A percentile compares a stretch with the other conserved stretches of the same genome.
These are phyloP conservation scores for Anolis sagrei DNA, from an alignment of 2,113 vertebrate species.

Conservation along the genomic window DNA sequence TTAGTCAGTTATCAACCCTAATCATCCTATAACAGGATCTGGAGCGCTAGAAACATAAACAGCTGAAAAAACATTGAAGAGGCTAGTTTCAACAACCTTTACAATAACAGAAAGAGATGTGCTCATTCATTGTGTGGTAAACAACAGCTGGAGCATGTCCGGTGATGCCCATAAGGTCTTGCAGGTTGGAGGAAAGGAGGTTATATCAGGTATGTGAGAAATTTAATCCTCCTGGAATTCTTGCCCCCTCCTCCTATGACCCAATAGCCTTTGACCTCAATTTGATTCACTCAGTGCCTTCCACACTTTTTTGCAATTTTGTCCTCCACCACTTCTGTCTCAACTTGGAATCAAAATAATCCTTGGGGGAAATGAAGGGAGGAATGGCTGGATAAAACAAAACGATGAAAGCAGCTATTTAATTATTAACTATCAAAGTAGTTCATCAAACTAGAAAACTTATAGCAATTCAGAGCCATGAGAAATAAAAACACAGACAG, in stretches of 20 bases:
- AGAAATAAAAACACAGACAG: background rate
- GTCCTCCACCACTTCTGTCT: slow-evolving; percentile 21
- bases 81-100: background rate
- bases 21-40: background rate
- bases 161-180: slow-evolving; percentile 29
- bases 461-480: slow-evolving; percentile 8
- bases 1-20: background rate
- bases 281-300: background rate
- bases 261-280: background rate
- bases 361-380: slow-evolving; percentile 16
- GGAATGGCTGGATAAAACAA: background rate
- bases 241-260: background rate
- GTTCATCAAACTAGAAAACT: slow-evolving; percentile 24
- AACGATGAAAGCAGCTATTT: slow-evolving; percentile 7
- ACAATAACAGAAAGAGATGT: background rate
- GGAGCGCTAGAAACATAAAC: slow-evolving; percentile 23
- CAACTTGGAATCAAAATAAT: slow-evolving; percentile 20
- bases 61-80: slow-evolving; percentile 15
- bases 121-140: background rate
- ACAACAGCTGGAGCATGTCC: slow-evolving; percentile 16
- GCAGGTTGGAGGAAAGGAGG: slow-evolving; percentile 23
- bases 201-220: slow-evolving; percentile 10
- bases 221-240: slow-evolving; percentile 21
- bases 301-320: background rate
- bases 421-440: slow-evolving; percentile 39